phyloP scores from a whole-genome alignment of 2,888 invertebrate species.

The Orgyia antiqua region DNA sequence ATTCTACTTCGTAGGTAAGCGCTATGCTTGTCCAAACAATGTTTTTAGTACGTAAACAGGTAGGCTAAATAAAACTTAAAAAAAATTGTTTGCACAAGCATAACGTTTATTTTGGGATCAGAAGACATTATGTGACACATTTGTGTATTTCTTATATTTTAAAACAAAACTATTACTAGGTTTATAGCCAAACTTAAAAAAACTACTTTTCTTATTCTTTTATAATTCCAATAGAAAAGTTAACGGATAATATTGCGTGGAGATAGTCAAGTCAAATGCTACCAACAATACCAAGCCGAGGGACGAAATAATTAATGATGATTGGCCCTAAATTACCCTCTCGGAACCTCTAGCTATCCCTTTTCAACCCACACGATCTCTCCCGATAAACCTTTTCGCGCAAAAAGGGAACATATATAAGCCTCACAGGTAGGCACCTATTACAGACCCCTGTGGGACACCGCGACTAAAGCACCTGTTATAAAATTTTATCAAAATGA shows the following conservation, averaged over 20 bases:
- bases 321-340: constrained; percentile 76
- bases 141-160: too few relatives aligned
- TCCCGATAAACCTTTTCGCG: constrained; percentile 42
- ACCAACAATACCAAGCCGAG: constrained; percentile 49
- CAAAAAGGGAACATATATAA: constrained; percentile 68
- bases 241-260: constrained; percentile 22
- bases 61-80: too few relatives aligned
- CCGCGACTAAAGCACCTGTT: constrained; percentile 51
- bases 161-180: too few relatives aligned
- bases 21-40: too few relatives aligned
- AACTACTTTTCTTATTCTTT: too few relatives aligned
- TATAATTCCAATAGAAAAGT: constrained; percentile 25
- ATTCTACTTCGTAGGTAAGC: too few relatives aligned
- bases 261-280: constrained; percentile 40
- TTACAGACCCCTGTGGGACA: constrained; percentile 61
- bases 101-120: too few relatives aligned
- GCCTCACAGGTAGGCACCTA: constrained; percentile 57
- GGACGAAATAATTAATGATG: constrained; percentile 75
- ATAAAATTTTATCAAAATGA: constrained; percentile 42
- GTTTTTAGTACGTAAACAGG: too few relatives aligned
- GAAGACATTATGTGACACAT: too few relatives aligned
- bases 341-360: constrained; percentile 46
- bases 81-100: too few relatives aligned
- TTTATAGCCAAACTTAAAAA: too few relatives aligned
- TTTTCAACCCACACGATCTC: constrained; percentile 32